Percentiles rank a stretch among this genome's conserved stretches.
phyloP scores from a whole-genome alignment of 2,797 vertebrate genomes.

The Fistularia tabacaria region DNA sequence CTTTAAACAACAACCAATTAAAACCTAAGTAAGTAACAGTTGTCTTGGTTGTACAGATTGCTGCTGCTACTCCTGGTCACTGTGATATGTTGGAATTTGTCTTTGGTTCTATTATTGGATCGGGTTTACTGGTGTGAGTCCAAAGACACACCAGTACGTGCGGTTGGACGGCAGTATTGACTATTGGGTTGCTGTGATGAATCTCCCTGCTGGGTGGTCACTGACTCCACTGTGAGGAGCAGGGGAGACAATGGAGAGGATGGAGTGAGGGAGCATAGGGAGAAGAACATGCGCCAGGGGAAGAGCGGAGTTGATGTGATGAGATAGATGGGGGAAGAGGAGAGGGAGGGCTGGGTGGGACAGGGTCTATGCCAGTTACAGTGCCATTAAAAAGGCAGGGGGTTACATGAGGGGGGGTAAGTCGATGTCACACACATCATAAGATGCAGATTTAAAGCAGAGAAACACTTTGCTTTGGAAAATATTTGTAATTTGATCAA shows the following conservation, averaged over 20 bases:
- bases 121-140: too few relatives aligned
- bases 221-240: constrained; percentile 32
- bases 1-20: too few relatives aligned
- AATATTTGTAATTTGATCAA: neutral
- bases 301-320: constrained; percentile 41
- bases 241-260: constrained; percentile 45
- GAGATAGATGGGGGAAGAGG: constrained; percentile 27
- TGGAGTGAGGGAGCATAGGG: constrained; percentile 10
- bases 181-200: constrained; percentile 48
- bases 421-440: constrained; percentile 42
- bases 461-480: constrained; percentile 29
- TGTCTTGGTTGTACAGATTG: too few relatives aligned
- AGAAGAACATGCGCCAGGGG: constrained; percentile 25
- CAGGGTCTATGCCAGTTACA: constrained; percentile 43
- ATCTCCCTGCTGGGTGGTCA: constrained; percentile 54
- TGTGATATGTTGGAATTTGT: too few relatives aligned
- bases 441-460: constrained; percentile 35
- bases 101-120: too few relatives aligned
- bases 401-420: constrained; percentile 23
- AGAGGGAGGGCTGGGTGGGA: constrained; percentile 12
- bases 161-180: too few relatives aligned
- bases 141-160: too few relatives aligned
- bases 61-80: too few relatives aligned
- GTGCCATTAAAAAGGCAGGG: constrained; percentile 28
- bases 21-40: too few relatives aligned